A percentile compares a stretch with the other conserved stretches of the same genome.
Conservation (phyloP, 1,140 invertebrate species). For the Hyles euphorbiae region DNA sequence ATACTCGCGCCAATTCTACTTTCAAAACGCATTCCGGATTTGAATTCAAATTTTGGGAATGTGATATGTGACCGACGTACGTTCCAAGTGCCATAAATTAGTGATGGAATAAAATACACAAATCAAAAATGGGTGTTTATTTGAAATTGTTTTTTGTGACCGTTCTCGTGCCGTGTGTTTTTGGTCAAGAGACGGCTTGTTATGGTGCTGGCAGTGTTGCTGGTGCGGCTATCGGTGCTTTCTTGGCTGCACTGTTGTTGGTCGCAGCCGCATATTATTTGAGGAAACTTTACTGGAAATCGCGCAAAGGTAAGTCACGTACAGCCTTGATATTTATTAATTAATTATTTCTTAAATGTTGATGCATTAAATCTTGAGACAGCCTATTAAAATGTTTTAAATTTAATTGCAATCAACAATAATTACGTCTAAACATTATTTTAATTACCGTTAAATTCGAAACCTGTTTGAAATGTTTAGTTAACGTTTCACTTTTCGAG, state of each 20-base stretch:
- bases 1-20: conserved; percentile 13
- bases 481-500: no score
- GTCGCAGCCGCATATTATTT: conserved; percentile 60
- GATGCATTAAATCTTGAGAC: no score
- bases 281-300: conserved; percentile 69
- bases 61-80: conserved; percentile 36
- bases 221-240: conserved; percentile 67
- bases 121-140: conserved; percentile 57
- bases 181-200: conserved; percentile 63
- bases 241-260: conserved; percentile 59
- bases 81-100: conserved; percentile 61
- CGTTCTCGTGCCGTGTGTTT: conserved; percentile 60
- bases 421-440: no score
- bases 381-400: no score
- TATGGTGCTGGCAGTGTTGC: conserved; percentile 69
- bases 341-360: no score
- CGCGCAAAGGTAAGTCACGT: conserved; percentile 60
- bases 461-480: no score
- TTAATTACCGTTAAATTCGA: no score
- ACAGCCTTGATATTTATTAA: neutral
- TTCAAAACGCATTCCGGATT: conserved; percentile 38
- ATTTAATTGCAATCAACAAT: no score
- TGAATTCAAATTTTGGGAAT: conserved; percentile 45
- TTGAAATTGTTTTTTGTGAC: conserved; percentile 59
- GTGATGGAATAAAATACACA: conserved; percentile 43